These are phyloP conservation scores for Lerista edwardsae DNA, from an alignment of 2,797 vertebrate species.

Conservation along the genomic window DNA sequence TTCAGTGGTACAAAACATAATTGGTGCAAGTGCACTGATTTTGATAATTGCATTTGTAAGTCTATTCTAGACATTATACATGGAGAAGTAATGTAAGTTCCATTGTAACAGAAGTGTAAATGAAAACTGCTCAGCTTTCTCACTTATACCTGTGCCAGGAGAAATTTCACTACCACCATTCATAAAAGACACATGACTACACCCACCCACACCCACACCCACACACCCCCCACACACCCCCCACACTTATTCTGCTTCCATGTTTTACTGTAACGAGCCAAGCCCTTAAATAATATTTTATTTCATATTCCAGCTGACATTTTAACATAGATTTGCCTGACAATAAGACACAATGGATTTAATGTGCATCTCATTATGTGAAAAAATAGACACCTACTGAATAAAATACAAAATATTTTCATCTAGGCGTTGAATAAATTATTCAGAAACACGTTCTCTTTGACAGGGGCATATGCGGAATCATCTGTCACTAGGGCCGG, in stretches of 20 bases:
- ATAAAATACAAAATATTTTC: slow-evolving; percentile 75
- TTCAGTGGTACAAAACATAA: neutral
- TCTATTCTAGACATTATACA: neutral
- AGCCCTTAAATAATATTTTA: slow-evolving; percentile 64
- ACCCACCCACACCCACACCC: slow-evolving; percentile 2
- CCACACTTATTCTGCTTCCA: slow-evolving; percentile 43
- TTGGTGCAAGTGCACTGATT: neutral
- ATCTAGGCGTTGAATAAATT: slow-evolving; percentile 68
- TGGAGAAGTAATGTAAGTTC: neutral
- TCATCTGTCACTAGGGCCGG: slow-evolving; percentile 36
- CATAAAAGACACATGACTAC: neutral
- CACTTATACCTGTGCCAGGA: slow-evolving; percentile 1
- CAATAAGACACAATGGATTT: slow-evolving; percentile 72
- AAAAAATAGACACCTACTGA: slow-evolving; percentile 54
- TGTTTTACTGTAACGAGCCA: slow-evolving; percentile 68
- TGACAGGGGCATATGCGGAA: slow-evolving; percentile 55
- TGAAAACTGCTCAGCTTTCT: neutral
- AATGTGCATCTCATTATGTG: slow-evolving; percentile 70
- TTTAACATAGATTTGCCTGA: slow-evolving; percentile 75
- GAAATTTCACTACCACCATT: neutral
- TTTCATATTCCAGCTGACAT: slow-evolving; percentile 71
- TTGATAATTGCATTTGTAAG: slow-evolving; percentile 4
- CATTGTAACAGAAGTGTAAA: neutral
- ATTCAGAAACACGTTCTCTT: slow-evolving; percentile 62
- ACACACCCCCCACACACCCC: slow-evolving; percentile 7